Evolutionary conservation across 2,888 invertebrate species (phyloP), one percentile per base, ranked within the genome.

Genomic region (Falcaria lacertinaria): DNA sequence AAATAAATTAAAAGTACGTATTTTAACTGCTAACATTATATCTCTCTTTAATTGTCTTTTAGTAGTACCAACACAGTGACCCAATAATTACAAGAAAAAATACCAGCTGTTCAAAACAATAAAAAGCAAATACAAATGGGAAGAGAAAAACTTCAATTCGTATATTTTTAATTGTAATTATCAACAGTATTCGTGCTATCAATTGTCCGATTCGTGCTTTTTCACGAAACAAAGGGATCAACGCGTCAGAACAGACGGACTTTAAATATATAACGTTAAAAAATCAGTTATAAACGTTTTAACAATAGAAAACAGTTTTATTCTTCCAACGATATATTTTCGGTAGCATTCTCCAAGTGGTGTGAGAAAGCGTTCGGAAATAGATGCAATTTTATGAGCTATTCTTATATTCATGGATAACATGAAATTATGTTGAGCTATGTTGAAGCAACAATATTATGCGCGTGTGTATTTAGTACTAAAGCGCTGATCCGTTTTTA

Each of bases 191-290:
- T 62, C 56, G 46, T 51, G 65, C 74, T 59, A 76, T 80, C 78
- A 80, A 77, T 80, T 66, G 74, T 52, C 16, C 47, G 19, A 77
- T 66, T 64, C 88, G 88, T 89, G 88, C 86, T 86, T 86, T 85
- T 76, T 69, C 51, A 64, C 72, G 86, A 86, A 88, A 89, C 88
- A 87, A 73, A 66, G 56, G 86, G 80, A 74, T 89, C 74, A 80
- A 19, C 47, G 45, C 61, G 74, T 74, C 69, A 72, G 55, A 57
- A 62, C 65, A 77, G 74, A 79, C 60, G 53, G 67, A 72, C 72
- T 74, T 71, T 60, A 72, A 74, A 79, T 73, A 78, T 78, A 80
- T 68, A 75, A 52, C 53, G 50, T 67, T 64, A 72, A 74, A 74
- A 74, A 70, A 66, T 57, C 59, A 44, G 54, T 51, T 57, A 55